Evolutionary conservation across 2,113 vertebrate species (phyloP).

Genomic region (Zosterops japonicus): DNA sequence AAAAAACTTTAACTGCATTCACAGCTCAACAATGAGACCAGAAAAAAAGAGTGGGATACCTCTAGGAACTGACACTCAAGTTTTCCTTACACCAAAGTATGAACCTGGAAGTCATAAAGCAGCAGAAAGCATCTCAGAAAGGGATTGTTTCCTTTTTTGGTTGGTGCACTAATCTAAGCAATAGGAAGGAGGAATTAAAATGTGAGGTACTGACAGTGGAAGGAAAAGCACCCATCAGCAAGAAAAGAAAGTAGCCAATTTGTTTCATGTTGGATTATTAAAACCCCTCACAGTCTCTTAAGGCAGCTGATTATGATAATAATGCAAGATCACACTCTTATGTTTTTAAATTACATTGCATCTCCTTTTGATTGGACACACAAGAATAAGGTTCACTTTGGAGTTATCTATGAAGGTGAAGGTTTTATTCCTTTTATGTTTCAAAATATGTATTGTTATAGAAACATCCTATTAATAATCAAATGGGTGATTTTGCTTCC

Average conservation of each 20-base stretch:
- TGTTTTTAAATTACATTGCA: neutral
- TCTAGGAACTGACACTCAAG: neutral
- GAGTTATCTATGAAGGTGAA: neutral
- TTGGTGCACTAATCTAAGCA: neutral
- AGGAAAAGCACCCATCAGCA: neutral
- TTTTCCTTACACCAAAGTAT: neutral
- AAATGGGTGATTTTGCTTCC: neutral
- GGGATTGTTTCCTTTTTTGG: neutral
- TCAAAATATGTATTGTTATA: neutral
- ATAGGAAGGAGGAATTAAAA: neutral
- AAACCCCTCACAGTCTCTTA: neutral
- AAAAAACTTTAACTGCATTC: neutral
- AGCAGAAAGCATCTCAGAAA: neutral
- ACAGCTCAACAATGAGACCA: neutral
- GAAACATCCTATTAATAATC: neutral
- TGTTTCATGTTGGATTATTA: neutral
- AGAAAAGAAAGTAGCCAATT: neutral
- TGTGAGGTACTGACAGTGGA: neutral
- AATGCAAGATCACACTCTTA: neutral
- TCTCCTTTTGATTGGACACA: neutral
- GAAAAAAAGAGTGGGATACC: neutral
- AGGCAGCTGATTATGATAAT: neutral
- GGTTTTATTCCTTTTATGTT: neutral
- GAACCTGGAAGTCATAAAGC: neutral
- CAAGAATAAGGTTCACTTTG: neutral